Base-by-base conservation (phyloP, 2,113 vertebrate species). In the Lycocorax pyrrhopterus region DNA sequence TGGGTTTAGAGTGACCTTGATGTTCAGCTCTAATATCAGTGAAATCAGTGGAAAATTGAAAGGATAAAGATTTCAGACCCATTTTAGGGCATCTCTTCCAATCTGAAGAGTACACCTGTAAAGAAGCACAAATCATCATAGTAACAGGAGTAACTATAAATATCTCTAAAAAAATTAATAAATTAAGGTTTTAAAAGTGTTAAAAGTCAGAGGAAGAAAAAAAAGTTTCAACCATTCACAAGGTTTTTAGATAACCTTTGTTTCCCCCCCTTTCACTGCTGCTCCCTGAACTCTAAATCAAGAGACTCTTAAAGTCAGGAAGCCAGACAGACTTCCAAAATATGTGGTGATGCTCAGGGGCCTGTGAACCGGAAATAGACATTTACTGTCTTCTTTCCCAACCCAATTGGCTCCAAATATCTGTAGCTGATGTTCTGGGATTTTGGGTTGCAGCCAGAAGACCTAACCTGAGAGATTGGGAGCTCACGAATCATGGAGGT, bases 231-330 rank as follows among this genome's bases (percentile, higher is more conserved):
- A 44, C 52, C 14, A 16, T 60, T 71, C 20, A 71, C 0, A 1
- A 51, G 35, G 72, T 91, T 97, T 55, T 93, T 94, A 93, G 93
- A 91, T 96, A 96, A 97, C 49, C 79, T 58, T 90, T 92, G 84
- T 84, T 95, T 87, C 35, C 64, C 90, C 56, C 39, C 78, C 93
- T 94, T 96, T 90, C 89, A 94, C 91, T 96, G 64, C 53, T 41
- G 49, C 77, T 95, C 88, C 84, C 91, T 95, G 86, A 52, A 95
- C 94, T 97, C 97, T 97, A 97, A 97, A 98, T 96, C 94, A 96
- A 97, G 96, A 97, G 93, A 90, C 97, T 98, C 97, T 98, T 95
- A 97, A 97, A 97, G 96, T 84, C 98, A 98, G 98, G 98, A 98
- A 98, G 82, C 96, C 84, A 96, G 97, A 97, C 98, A 98, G 98